Percentiles rank a stretch among this genome's conserved stretches.
These are phyloP conservation scores for Cyclophora punctaria DNA, from an alignment of 2,888 invertebrate species.

Conservation along the genomic window DNA sequence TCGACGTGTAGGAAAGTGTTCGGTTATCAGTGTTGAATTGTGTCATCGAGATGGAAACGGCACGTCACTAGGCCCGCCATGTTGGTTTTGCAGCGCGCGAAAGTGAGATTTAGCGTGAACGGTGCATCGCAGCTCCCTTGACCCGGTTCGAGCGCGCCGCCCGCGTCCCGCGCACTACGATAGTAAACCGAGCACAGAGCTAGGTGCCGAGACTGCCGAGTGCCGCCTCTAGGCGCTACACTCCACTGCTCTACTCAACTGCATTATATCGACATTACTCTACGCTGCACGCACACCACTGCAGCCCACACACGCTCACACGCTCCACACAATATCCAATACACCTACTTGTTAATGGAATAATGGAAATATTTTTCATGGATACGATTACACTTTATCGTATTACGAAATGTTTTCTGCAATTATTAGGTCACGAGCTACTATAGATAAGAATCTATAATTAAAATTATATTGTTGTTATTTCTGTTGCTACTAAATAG, in stretches of 20 bases:
- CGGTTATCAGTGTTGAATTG: constrained; percentile 23
- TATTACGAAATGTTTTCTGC: constrained; percentile 19
- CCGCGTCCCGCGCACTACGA: constrained; percentile 42
- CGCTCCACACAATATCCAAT: constrained; percentile 8
- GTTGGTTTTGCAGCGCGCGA: constrained; percentile 68
- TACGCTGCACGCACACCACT: background rate
- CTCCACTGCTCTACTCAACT: constrained; percentile 5
- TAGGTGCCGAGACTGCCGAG: constrained; percentile 13
- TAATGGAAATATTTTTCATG: constrained; percentile 42
- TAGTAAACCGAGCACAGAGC: constrained; percentile 53
- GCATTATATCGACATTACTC: constrained; percentile 16
- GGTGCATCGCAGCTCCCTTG: constrained; percentile 73
- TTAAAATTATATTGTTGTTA: constrained; percentile 18
- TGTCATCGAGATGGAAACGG: constrained; percentile 57
- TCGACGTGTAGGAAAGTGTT: constrained; percentile 17
- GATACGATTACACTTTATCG: constrained; percentile 31
- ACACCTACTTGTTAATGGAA: constrained; percentile 24
- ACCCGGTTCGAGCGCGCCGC: constrained; percentile 47
- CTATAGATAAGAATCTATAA: constrained; percentile 18
- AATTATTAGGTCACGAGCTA: constrained; percentile 22
- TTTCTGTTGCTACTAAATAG: constrained; percentile 10
- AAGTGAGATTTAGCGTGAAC: constrained; percentile 74
- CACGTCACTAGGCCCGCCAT: constrained; percentile 60
- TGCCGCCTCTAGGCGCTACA: constrained; percentile 34
- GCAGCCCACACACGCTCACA: constrained; percentile 5